Evolutionary conservation across 2,888 invertebrate genomes (phyloP), one percentile per base, ranked within the genome.

Genomic region (Aleiodes leptofemur): DNA sequence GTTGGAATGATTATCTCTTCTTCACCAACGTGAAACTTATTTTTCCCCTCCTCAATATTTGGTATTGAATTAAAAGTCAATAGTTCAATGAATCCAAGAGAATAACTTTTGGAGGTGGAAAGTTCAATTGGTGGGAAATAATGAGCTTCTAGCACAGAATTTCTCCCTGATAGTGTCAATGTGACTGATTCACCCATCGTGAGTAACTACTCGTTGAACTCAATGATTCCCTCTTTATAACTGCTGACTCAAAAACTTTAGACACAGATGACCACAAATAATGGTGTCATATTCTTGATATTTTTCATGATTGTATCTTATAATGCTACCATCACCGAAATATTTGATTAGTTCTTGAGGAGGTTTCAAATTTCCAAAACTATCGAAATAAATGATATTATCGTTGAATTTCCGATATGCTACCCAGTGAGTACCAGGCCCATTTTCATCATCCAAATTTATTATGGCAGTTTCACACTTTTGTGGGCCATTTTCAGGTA

Each of bases 361-460:
- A 2, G 86, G 87, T 69, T 80, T 80, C 31, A 87, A 78, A 78
- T 88, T 84, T 7, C 88, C 87, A 77, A 86, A 89, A 68, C 86
- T 86, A 74, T 89, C 87, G 81, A 85, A 89, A 79, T 88, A 89
- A 59, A 82, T 78, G 13, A 84, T 80, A n/a, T 82, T 68, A 71
- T 83, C 68, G 34, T 80, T 80, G 2, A 79, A 77, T 80, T 88
- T 88, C 48, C 74, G 80, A 77, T 86, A 89, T 51, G 85, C 85
- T 76, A 87, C 85, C 87, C 88, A 89, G 82, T 80, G 77, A 3
- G 78, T 77, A 0, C 80, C 80, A 0, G 59, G 7, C 0, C 71
- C 69, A 34, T 43, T 34, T 69, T 14, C 56, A 76, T 75, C 56
- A 14, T 75, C 75, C 1, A 75, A 14, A 16, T 75, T 75, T 9